Conservation (phyloP, 2,888 invertebrate species). For the Acanthosepion lycidas region DNA sequence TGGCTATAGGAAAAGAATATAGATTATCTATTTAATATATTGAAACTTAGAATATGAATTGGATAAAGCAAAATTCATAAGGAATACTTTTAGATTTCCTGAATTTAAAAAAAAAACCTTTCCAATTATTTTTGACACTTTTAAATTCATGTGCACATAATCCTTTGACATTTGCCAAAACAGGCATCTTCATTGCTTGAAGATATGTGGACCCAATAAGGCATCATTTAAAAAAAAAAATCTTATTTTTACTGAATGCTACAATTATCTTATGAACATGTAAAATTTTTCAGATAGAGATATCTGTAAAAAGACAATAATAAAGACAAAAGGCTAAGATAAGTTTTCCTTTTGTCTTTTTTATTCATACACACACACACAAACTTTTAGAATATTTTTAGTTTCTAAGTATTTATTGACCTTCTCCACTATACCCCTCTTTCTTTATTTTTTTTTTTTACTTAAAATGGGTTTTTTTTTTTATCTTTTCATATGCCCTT, state of each 20-base stretch:
- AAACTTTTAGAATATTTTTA: too few species aligned
- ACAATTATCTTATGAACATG: neutral
- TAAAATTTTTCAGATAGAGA: too few species aligned
- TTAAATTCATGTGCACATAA: too few species aligned
- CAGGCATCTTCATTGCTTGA: neutral
- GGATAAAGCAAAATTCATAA: neutral
- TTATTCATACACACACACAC: too few species aligned
- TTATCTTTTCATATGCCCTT: neutral
- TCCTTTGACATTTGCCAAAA: too few species aligned
- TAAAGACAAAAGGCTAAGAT: too few species aligned
- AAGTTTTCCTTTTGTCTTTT: too few species aligned
- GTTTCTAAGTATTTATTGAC: neutral
- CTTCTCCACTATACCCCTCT: too few species aligned
- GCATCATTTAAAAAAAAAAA: neutral
- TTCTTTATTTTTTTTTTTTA: neutral
- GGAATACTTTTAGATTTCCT: neutral
- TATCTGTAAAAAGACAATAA: too few species aligned
- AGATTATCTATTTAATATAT: neutral
- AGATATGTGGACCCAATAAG: slow-evolving; percentile 4
- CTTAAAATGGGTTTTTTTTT: neutral
- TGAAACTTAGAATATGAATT: too few species aligned
- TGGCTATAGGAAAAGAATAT: neutral
- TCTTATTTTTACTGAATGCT: neutral
- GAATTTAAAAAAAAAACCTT: too few species aligned
- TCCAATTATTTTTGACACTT: too few species aligned